Conservation (phyloP, 2,113 vertebrate species). For the Beaufortia kweichowensis region DNA sequence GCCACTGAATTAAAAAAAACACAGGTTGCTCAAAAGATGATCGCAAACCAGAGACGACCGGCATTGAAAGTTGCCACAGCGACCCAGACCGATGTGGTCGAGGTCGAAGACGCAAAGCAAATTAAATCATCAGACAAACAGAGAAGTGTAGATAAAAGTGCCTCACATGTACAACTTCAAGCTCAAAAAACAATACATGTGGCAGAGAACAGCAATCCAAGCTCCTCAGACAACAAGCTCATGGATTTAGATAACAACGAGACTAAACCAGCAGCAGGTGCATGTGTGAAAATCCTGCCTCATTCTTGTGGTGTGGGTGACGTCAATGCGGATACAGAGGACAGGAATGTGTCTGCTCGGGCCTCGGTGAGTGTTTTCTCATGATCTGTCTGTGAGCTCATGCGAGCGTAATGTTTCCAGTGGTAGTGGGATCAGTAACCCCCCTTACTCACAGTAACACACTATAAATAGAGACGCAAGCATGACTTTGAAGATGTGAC, state of each 20-base stretch:
- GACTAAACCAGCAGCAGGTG: neutral
- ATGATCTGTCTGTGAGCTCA: slow-evolving; percentile 23
- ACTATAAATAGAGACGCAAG: slow-evolving; percentile 35
- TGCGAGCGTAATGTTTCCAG: slow-evolving; percentile 28
- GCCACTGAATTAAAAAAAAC: neutral
- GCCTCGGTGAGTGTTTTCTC: slow-evolving; percentile 41
- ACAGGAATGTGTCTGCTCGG: slow-evolving; percentile 19
- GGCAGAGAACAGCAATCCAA: neutral
- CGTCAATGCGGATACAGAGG: slow-evolving; percentile 20
- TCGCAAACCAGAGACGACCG: neutral
- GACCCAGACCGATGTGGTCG: neutral
- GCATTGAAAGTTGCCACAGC: neutral
- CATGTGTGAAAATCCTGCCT: slow-evolving; percentile 12
- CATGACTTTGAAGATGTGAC: slow-evolving; percentile 35
- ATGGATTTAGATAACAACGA: slow-evolving; percentile 16
- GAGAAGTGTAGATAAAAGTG: neutral
- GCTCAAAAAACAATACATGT: neutral
- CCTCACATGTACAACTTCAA: neutral
- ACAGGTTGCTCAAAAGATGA: neutral
- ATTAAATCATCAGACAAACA: neutral
- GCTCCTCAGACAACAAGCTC: neutral
- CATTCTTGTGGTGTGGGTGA: slow-evolving; percentile 25
- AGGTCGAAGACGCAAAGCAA: neutral
- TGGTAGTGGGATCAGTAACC: slow-evolving; percentile 26
- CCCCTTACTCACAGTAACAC: slow-evolving; percentile 21